These are phyloP conservation scores for Odontamblyopus rebecca DNA, from an alignment of 2,797 vertebrate species.

Conservation along the genomic window DNA sequence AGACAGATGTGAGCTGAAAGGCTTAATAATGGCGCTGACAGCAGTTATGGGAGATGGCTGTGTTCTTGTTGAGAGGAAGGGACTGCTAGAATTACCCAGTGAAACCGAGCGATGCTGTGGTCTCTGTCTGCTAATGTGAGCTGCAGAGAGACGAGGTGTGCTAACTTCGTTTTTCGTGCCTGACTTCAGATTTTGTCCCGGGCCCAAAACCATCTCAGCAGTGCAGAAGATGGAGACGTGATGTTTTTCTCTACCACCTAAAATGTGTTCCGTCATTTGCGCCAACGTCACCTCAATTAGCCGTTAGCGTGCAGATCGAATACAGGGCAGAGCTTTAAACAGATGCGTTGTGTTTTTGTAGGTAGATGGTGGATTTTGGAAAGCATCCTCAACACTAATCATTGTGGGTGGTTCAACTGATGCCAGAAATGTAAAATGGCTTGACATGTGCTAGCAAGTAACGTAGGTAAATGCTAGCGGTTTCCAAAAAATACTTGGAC, in stretches of 20 bases:
- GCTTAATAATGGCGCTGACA: constrained; percentile 71
- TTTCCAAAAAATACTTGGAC: constrained; percentile 17
- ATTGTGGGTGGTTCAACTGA: constrained; percentile 51
- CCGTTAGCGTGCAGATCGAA: constrained; percentile 38
- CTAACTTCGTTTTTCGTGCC: constrained; percentile 39
- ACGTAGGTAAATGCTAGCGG: constrained; percentile 15
- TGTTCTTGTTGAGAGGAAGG: constrained; percentile 46
- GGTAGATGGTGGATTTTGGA: constrained; percentile 50
- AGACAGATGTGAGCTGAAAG: constrained; percentile 67
- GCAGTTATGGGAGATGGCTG: constrained; percentile 69
- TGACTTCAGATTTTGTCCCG: constrained; percentile 54
- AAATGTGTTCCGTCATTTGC: constrained; percentile 49
- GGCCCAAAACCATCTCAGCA: constrained; percentile 56
- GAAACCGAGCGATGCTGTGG: constrained; percentile 55
- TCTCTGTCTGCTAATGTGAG: constrained; percentile 48
- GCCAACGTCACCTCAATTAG: constrained; percentile 63
- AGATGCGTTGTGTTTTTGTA: constrained; percentile 43
- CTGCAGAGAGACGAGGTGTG: constrained; percentile 46
- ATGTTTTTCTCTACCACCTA: constrained; percentile 64
- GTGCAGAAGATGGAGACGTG: constrained; percentile 44
- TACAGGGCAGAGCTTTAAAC: constrained; percentile 46
- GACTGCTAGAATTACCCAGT: constrained; percentile 45
- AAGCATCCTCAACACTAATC: constrained; percentile 31
- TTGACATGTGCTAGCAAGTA: constrained; percentile 35
- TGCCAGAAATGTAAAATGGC: constrained; percentile 42